These are phyloP conservation scores for Podargus strigoides DNA, from an alignment of 2,797 vertebrate genomes.

Conservation along the genomic window DNA sequence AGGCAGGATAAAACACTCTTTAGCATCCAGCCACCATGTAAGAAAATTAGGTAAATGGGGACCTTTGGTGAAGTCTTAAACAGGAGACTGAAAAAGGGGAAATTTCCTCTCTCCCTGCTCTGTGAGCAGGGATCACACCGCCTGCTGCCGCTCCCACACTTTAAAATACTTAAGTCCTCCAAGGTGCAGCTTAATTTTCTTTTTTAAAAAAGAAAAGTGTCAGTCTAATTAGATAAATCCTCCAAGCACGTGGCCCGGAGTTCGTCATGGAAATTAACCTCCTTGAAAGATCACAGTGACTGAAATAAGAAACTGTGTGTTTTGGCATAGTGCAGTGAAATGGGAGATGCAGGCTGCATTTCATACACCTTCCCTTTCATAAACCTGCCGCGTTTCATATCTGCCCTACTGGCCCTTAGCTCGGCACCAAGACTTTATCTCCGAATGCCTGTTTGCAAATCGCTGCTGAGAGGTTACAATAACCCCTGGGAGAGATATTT, in stretches of 20 bases:
- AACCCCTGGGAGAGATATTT: slow-evolving; percentile 43
- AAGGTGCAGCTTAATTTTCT: slow-evolving; percentile 68
- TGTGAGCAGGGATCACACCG: background rate
- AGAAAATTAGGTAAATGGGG: background rate
- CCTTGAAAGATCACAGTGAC: slow-evolving; percentile 79
- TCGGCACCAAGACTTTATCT: slow-evolving; percentile 62
- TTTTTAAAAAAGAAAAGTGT: slow-evolving; percentile 79
- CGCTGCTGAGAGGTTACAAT: slow-evolving; percentile 37
- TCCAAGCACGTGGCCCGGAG: slow-evolving; percentile 75
- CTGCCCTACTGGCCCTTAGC: slow-evolving; percentile 50
- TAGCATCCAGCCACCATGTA: background rate
- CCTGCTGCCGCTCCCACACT: slow-evolving; percentile 53
- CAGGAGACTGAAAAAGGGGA: background rate
- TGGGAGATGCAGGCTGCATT: slow-evolving; percentile 73
- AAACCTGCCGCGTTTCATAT: slow-evolving; percentile 68
- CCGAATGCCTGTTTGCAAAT: slow-evolving; percentile 35
- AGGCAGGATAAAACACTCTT: slow-evolving; percentile 25
- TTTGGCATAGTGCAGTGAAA: slow-evolving; percentile 77
- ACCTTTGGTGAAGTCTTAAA: slow-evolving; percentile 4
- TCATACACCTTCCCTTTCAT: slow-evolving; percentile 74
- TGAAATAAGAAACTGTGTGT: slow-evolving; percentile 79
- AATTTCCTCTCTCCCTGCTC: slow-evolving; percentile 16
- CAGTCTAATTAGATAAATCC: slow-evolving; percentile 83
- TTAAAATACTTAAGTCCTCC: slow-evolving; percentile 70
- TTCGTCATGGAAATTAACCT: slow-evolving; percentile 86